Conservation (phyloP, 2,888 invertebrate genomes). For the Octodonta nipae region DNA sequence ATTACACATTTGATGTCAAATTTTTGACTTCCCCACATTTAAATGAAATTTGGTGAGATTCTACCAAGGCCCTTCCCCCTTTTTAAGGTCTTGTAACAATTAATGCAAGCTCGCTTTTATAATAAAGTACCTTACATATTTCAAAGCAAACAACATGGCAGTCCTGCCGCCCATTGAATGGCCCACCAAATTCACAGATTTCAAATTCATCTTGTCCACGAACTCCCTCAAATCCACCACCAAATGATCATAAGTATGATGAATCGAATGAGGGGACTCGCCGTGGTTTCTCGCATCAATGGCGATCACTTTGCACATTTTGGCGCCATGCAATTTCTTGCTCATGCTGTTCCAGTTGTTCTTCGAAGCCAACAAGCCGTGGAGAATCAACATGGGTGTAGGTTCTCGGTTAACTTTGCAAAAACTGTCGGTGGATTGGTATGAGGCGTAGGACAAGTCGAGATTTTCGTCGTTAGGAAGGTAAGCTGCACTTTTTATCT, state of each 20-base stretch:
- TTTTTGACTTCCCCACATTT: too few species aligned
- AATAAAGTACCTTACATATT: conserved; percentile 39
- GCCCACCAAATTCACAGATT: conserved; percentile 60
- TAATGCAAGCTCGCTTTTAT: too few species aligned
- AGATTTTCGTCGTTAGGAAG: conserved; percentile 8
- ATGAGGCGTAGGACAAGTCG: conserved; percentile 51
- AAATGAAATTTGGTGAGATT: too few species aligned
- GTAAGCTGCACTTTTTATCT: too few species aligned
- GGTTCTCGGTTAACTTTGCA: conserved; percentile 22
- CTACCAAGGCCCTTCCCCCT: too few species aligned
- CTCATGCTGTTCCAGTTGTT: conserved; percentile 77
- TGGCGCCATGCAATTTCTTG: conserved; percentile 42
- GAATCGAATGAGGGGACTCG: conserved; percentile 67
- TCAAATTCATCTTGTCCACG: conserved; percentile 48
- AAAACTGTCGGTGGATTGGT: conserved; percentile 39
- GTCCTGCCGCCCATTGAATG: conserved; percentile 95
- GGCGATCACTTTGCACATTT: conserved; percentile 57
- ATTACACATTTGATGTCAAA: too few species aligned
- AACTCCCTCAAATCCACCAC: conserved; percentile 58
- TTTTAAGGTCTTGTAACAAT: too few species aligned
- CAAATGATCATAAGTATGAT: conserved; percentile 64
- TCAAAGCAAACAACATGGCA: conserved; percentile 71
- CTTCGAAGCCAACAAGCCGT: conserved; percentile 78
- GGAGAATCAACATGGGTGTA: conserved; percentile 68
- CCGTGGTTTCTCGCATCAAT: conserved; percentile 93